phyloP scores from a whole-genome alignment of 2,113 vertebrate species.

The Anas platyrhynchos region DNA sequence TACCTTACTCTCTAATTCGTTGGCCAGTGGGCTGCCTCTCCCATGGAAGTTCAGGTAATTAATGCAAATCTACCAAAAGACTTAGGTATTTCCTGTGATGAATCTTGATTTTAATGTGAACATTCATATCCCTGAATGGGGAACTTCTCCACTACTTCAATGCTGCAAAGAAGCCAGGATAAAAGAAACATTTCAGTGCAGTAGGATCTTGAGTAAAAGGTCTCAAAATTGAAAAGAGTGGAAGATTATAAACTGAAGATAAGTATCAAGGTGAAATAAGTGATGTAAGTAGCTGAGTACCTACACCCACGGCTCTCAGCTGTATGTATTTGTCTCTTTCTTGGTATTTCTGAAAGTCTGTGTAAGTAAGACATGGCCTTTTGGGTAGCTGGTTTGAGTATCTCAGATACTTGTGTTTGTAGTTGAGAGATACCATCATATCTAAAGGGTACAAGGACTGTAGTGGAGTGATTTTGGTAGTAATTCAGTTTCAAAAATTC shows the following conservation, averaged over 20 bases:
- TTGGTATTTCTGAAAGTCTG: background rate
- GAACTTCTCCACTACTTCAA: background rate
- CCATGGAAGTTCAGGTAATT: background rate
- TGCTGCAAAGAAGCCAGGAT: background rate
- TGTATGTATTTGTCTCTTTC: background rate
- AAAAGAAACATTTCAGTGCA: background rate
- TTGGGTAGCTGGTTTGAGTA: background rate
- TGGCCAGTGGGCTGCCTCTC: background rate
- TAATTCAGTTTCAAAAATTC: background rate
- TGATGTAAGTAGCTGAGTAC: background rate
- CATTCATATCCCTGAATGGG: background rate
- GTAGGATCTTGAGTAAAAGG: background rate
- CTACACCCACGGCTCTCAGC: background rate
- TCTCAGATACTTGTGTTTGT: background rate
- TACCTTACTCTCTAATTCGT: background rate
- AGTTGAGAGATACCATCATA: background rate
- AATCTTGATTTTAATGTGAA: background rate
- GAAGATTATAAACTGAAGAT: background rate
- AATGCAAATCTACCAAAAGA: background rate
- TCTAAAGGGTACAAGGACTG: background rate
- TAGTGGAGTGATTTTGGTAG: background rate
- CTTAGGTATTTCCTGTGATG: background rate
- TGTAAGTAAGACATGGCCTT: background rate
- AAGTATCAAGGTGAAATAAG: background rate
- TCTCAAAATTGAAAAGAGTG: background rate